Evolutionary conservation across 1,140 invertebrate species (phyloP).

Genomic region (Neotoxoptera formosana): DNA sequence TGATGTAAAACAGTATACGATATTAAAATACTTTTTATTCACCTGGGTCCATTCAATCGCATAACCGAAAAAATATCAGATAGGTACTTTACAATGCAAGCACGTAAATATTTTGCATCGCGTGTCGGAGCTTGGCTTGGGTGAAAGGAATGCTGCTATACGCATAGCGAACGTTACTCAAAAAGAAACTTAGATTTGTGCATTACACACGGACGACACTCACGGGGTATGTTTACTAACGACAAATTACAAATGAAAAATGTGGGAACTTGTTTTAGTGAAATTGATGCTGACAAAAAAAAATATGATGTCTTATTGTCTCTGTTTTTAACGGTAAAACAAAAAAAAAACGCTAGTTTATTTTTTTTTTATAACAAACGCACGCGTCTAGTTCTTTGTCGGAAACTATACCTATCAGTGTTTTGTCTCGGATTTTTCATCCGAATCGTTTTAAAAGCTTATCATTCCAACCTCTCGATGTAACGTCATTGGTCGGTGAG

Average conservation of each 20-base stretch:
- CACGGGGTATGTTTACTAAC: background rate
- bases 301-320: background rate
- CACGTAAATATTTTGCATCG: conserved; percentile 8
- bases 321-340: background rate
- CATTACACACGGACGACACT: background rate
- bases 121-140: background rate
- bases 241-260: conserved; percentile 30
- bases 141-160: background rate
- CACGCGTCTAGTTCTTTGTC: background rate
- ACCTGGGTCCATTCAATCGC: background rate
- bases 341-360: background rate
- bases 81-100: background rate
- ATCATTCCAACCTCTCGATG: background rate
- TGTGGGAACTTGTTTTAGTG: background rate
- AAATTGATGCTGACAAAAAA: background rate
- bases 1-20: background rate
- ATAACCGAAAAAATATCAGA: background rate
- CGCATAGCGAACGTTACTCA: background rate
- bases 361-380: background rate
- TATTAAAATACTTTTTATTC: background rate
- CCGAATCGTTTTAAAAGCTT: background rate
- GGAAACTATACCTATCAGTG: background rate
- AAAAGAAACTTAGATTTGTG: conserved; percentile 23
- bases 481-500: background rate
- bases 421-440: background rate